Conservation (phyloP, 2,797 vertebrate species). For the Ceyx erithaca region DNA sequence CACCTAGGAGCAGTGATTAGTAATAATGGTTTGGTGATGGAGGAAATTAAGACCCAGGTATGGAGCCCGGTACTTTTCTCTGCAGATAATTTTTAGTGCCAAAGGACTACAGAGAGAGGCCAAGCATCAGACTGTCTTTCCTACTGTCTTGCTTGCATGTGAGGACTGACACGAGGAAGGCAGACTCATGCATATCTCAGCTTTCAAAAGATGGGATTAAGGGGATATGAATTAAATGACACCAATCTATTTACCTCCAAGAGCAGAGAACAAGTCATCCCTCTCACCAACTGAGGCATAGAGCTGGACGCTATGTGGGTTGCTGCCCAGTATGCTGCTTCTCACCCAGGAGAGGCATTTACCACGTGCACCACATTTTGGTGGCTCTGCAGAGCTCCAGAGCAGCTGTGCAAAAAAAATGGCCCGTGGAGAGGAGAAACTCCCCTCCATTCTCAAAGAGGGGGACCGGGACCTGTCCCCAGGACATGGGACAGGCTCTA, state of each 20-base stretch:
- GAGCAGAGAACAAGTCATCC: neutral
- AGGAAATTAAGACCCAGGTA: conserved; percentile 61
- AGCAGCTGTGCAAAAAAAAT: neutral
- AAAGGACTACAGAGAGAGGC: conserved; percentile 50
- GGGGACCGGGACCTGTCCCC: neutral
- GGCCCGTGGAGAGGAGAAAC: neutral
- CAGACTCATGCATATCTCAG: neutral
- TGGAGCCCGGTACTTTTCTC: conserved; percentile 46
- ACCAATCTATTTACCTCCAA: neutral
- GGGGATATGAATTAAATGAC: neutral
- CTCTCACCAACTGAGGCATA: neutral
- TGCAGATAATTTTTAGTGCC: conserved; percentile 54
- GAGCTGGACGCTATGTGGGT: rapidly evolving
- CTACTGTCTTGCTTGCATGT: neutral
- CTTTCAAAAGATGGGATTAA: neutral
- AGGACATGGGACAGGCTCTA: neutral
- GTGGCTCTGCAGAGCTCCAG: neutral
- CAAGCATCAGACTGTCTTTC: neutral
- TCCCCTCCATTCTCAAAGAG: rapidly evolving
- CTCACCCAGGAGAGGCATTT: neutral
- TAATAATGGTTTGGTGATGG: conserved; percentile 30
- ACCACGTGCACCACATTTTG: rapidly evolving
- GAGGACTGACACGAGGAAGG: neutral
- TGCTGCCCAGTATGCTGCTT: neutral
- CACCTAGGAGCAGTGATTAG: conserved; percentile 46